phyloP scores from a whole-genome alignment of 2,888 invertebrate species.

The Stenchaetothrips biformis region DNA sequence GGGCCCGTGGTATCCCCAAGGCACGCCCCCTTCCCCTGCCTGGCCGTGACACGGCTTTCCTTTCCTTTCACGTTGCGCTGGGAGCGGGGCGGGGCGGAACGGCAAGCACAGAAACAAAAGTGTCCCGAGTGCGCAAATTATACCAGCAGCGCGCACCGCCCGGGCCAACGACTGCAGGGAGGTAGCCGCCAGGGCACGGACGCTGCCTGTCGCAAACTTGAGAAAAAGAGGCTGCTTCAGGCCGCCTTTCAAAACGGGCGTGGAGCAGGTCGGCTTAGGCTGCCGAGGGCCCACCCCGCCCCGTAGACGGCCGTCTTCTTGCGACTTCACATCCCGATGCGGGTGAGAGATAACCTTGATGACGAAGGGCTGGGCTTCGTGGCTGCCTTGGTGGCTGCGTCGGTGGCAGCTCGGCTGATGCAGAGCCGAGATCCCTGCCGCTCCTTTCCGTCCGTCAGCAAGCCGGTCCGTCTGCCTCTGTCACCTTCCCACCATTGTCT shows the following conservation, averaged over 20 bases:
- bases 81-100: not conserved
- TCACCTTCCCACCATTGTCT: too few species aligned
- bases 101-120: constrained; percentile 6
- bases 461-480: too few species aligned
- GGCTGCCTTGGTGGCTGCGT: too few species aligned
- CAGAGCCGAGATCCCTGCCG: not conserved
- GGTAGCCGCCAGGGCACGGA: too few species aligned
- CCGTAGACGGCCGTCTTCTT: too few species aligned
- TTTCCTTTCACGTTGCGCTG: not conserved
- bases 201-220: too few species aligned
- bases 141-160: not conserved
- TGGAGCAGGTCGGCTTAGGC: too few species aligned
- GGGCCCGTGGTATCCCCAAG: not conserved
- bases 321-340: not conserved
- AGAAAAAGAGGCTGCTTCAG: too few species aligned
- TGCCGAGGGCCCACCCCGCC: too few species aligned
- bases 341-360: not conserved
- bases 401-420: not conserved
- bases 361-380: not conserved
- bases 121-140: constrained; percentile 11
- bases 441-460: not conserved
- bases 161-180: not conserved
- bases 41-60: constrained; percentile 10
- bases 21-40: not conserved
- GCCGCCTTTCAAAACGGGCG: too few species aligned